Base-by-base conservation (phyloP, 1,140 invertebrate genomes). In the Eufriesea mexicana region DNA sequence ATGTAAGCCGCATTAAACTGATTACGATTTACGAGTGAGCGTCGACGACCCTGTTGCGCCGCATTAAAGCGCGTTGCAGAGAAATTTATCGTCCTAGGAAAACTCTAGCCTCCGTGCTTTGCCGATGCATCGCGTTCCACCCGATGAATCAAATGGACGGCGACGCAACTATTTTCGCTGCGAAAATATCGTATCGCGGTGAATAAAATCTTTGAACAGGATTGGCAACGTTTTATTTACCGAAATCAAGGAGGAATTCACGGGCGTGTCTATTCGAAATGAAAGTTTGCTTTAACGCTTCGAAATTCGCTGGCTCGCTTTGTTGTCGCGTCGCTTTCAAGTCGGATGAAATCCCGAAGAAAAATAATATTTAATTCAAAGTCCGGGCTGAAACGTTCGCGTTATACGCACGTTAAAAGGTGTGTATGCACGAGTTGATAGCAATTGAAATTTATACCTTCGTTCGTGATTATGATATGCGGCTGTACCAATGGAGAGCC, bases 1-100 rank as follows among this genome's bases (percentile, higher is more conserved):
- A 88, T 86, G 87, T 90, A 87, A 92, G 88, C 83, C 78, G 79
- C 90, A 91, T 92, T 91, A 91, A 89, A 90, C 83, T 92, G 90
- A 92, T 89, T 91, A 87, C 80, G 80, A 82, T 82, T 76, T 77
- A 82, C 80, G 80, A 51, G 62, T 57, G 35, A 62, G 10, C 68
- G 59, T 75, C 61, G n/a, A 45, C 54, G 79, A 49, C 72, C 73
- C 79, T 82, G 73, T 77, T 76, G 79, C 79, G n/a, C 20, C 49
- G 71, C 51, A 35, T 82, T 76, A 68, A 77, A 76, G 5, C 62
- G 61, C 8, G 42, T 55, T 61, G 28, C 59, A 47, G 18, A 2
- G 28, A 54, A 74, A 80, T 80, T 80, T 80, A 80, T 80, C 35
- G 59, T 23, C n/a, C 16, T 18, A 20, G 45, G 67, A 42, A 79